phyloP scores from a whole-genome alignment of 2,888 invertebrate genomes.

The Cetonia aurata region DNA sequence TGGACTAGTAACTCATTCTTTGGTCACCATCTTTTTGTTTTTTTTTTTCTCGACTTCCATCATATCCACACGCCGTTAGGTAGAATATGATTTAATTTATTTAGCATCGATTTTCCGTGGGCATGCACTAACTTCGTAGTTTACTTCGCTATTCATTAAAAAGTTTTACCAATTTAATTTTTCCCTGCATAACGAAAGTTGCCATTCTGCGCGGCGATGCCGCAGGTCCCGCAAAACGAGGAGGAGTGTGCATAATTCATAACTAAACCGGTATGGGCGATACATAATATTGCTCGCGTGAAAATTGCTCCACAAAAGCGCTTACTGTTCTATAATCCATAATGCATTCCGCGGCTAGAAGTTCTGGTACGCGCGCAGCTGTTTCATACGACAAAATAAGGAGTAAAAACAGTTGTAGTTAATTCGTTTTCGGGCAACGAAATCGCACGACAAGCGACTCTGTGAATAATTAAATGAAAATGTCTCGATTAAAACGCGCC shows the following conservation, averaged over 20 bases:
- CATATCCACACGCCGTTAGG: background rate
- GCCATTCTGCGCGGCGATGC: background rate
- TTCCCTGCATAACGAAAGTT: constrained; percentile 27
- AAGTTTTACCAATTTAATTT: constrained; percentile 34
- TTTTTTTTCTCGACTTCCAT: background rate
- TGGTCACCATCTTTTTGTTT: background rate
- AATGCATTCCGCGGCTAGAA: constrained; percentile 15
- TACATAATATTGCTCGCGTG: constrained; percentile 20
- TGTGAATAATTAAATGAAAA: no score
- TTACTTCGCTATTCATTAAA: constrained; percentile 34
- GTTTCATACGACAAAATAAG: background rate
- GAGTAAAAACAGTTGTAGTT: background rate
- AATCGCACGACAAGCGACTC: background rate
- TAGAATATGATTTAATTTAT: constrained; percentile 30
- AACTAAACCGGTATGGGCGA: constrained; percentile 1
- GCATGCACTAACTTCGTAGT: no score
- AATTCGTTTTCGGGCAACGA: background rate
- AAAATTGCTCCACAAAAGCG: constrained; percentile 29
- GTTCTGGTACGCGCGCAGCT: background rate
- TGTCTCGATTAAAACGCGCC: no score
- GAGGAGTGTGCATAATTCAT: constrained; percentile 25
- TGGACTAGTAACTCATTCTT: no score
- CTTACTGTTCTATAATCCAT: constrained; percentile 7
- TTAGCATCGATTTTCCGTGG: constrained; percentile 11
- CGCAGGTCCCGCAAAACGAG: constrained; percentile 1